A percentile compares a stretch with the other conserved stretches of the same genome.
Conservation (phyloP, 2,888 invertebrate genomes). For the Cremastinae sp. region DNA sequence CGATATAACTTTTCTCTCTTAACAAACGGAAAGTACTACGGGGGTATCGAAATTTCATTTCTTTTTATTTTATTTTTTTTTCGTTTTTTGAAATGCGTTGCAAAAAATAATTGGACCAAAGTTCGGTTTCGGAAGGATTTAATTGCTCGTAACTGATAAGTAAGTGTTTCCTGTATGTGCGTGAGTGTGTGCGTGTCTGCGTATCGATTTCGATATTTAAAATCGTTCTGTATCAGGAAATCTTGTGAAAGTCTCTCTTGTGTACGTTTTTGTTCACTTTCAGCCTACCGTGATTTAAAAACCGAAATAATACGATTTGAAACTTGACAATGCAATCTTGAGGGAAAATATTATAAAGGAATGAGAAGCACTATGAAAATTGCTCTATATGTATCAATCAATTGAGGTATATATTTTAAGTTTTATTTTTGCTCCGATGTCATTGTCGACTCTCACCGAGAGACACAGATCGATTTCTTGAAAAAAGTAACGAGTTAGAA, state of each 20-base stretch:
- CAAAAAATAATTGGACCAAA: conserved; percentile 63
- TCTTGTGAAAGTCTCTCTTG: conserved; percentile 18
- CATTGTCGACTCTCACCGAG: not conserved
- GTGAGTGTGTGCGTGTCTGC: conserved; percentile 5
- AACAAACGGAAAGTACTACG: conserved; percentile 28
- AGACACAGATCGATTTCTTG: conserved; percentile 13
- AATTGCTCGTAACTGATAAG: conserved; percentile 50
- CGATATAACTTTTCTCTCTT: conserved; percentile 19
- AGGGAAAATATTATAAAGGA: conserved; percentile 12
- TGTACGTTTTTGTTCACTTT: conserved; percentile 26
- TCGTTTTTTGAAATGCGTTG: conserved; percentile 31
- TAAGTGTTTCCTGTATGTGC: conserved; percentile 36
- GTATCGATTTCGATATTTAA: conserved; percentile 30
- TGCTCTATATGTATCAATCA: conserved; percentile 33
- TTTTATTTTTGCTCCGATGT: conserved; percentile 20
- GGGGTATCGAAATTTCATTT: conserved; percentile 6
- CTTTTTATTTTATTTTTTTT: conserved; percentile 5
- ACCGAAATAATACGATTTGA: conserved; percentile 4
- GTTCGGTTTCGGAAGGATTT: conserved; percentile 57
- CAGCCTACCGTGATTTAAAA: conserved; percentile 20
- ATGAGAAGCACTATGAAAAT: conserved; percentile 18
- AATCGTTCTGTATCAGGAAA: conserved; percentile 30
- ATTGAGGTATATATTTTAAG: conserved; percentile 35
- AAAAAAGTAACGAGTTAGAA: too few relatives aligned
- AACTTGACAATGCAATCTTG: conserved; percentile 3